phyloP scores from a whole-genome alignment of 2,888 invertebrate species.

The Branchipolynoe longqiensis region DNA sequence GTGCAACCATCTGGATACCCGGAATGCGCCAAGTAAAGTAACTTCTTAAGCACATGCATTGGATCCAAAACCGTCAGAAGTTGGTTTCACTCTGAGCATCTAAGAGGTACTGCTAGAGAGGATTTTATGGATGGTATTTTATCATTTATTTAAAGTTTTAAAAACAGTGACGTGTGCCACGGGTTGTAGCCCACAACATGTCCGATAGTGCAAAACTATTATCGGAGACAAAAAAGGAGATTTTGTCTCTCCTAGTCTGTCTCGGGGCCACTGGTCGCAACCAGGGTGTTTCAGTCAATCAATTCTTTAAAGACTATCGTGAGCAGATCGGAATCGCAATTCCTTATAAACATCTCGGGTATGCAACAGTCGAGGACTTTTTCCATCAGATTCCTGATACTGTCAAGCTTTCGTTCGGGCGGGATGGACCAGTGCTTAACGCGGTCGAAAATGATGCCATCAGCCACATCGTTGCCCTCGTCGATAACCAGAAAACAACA shows the following conservation, averaged over 20 bases:
- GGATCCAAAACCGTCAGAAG: too few species aligned
- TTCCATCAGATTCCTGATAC: conserved; percentile 34
- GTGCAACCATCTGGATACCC: too few species aligned
- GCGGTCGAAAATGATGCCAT: conserved; percentile 30
- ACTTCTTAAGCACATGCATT: too few species aligned
- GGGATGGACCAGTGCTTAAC: not conserved
- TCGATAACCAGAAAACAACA: conserved; percentile 37
- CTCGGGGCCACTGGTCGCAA: not conserved
- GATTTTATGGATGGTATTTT: too few species aligned
- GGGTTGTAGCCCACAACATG: too few species aligned
- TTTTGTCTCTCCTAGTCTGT: not conserved
- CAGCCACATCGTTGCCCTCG: conserved; percentile 7
- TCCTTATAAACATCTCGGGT: conserved; percentile 36
- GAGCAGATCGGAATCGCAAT: not conserved
- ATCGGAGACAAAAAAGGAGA: conserved; percentile 27
- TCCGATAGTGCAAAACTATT: conserved; percentile 2
- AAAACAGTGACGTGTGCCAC: too few species aligned
- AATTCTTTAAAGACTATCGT: conserved; percentile 22
- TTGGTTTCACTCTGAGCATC: too few species aligned
- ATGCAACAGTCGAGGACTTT: conserved; percentile 25
- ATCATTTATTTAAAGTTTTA: too few species aligned
- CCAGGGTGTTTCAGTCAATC: conserved; percentile 1
- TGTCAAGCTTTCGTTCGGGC: not conserved
- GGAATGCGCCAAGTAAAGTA: too few species aligned
- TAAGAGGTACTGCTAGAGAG: too few species aligned